These are phyloP conservation scores for Rhagologus leucostigma DNA, from an alignment of 2,113 vertebrate genomes.

Conservation along the genomic window DNA sequence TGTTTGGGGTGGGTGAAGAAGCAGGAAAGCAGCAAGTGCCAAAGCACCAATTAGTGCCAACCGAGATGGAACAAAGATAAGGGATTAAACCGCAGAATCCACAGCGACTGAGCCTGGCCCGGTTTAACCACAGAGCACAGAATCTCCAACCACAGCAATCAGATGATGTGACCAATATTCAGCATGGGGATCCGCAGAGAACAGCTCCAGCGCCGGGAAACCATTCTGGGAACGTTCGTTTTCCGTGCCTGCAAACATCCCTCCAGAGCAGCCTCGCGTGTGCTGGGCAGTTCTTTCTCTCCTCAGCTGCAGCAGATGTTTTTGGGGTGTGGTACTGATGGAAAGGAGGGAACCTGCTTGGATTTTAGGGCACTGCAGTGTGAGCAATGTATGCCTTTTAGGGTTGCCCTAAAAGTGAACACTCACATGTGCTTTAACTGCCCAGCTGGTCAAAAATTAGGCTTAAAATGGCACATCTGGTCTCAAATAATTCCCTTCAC, in stretches of 20 bases:
- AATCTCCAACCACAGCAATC: conserved; percentile 32
- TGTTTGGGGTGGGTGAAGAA: background rate
- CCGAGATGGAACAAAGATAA: conserved; percentile 1
- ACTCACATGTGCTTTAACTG: background rate
- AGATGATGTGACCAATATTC: background rate
- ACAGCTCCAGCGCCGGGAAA: background rate
- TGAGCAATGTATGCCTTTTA: rapidly evolving
- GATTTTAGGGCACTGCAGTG: background rate
- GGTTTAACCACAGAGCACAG: conserved; percentile 52
- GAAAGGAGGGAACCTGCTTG: background rate
- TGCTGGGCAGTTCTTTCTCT: background rate
- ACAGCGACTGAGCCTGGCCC: conserved; percentile 25
- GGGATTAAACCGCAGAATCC: conserved; percentile 66
- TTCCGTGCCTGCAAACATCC: background rate
- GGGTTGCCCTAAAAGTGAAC: background rate
- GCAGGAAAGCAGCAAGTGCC: background rate
- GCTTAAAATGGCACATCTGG: background rate
- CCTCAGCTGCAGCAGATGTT: background rate
- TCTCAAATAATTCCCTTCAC: background rate
- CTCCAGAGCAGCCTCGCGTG: background rate
- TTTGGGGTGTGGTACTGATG: background rate
- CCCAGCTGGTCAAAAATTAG: background rate
- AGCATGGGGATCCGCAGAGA: background rate
- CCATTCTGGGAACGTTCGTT: background rate
- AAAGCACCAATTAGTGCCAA: background rate